Conservation (phyloP, 92 coral and sea anemone species). For the Porites cylindrica region DNA sequence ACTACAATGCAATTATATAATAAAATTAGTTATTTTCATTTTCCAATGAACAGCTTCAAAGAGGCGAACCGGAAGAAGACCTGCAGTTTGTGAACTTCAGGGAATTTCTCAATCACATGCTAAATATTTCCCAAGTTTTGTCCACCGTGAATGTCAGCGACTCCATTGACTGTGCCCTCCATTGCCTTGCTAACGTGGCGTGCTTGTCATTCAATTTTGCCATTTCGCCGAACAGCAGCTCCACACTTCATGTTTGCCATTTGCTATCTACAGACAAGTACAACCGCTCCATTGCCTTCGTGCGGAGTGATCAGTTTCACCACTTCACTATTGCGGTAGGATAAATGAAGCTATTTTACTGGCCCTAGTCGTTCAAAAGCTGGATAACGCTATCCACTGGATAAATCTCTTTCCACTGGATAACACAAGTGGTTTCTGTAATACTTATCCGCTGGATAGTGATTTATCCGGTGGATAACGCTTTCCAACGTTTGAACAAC, state of each 20-base stretch:
- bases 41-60: neutral
- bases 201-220: slow-evolving; percentile 48
- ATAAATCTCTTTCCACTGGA: too few species aligned
- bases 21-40: neutral
- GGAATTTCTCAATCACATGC: neutral
- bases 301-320: slow-evolving; percentile 1
- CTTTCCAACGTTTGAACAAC: too few species aligned
- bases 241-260: neutral
- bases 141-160: neutral
- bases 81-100: neutral
- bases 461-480: too few species aligned
- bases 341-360: neutral
- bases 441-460: too few species aligned
- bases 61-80: neutral
- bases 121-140: slow-evolving; percentile 8
- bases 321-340: slow-evolving; percentile 19
- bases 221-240: neutral
- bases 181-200: slow-evolving; percentile 1
- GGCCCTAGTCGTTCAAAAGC: too few species aligned
- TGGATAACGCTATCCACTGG: too few species aligned
- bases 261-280: slow-evolving; percentile 25
- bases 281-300: neutral
- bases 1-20: too few species aligned
- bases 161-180: slow-evolving; percentile 10
- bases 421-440: too few species aligned